These are phyloP conservation scores for Brachionus calyciflorus DNA, from an alignment of 1,140 invertebrate species.

Conservation along the genomic window DNA sequence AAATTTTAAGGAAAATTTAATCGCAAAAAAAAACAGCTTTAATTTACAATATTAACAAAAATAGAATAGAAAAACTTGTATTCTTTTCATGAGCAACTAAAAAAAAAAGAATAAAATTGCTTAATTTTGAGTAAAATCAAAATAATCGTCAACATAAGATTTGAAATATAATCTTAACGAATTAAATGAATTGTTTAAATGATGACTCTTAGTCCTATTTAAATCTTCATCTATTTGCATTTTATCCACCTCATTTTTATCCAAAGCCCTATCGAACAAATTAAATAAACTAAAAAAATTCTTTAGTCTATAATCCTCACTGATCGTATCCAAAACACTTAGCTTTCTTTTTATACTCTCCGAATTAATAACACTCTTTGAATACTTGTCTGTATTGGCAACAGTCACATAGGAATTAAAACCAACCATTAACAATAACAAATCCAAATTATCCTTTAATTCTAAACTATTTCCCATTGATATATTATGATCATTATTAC, in stretches of 20 bases:
- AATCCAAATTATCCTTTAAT: background rate
- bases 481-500: background rate
- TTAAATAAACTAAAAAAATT: slow-evolving; percentile 30
- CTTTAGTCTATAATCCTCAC: slow-evolving; percentile 12
- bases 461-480: background rate
- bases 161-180: background rate
- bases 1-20: too few relatives aligned
- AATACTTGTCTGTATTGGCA: background rate
- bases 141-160: background rate
- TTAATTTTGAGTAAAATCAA: slow-evolving; percentile 27
- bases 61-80: too few relatives aligned
- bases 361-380: background rate
- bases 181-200: background rate
- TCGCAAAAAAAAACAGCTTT: too few relatives aligned
- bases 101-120: too few relatives aligned
- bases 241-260: background rate
- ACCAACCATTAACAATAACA: background rate
- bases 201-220: background rate
- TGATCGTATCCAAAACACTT: background rate
- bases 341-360: background rate
- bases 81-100: too few relatives aligned
- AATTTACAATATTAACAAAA: too few relatives aligned
- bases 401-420: background rate
- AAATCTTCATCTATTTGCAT: slow-evolving; percentile 1
- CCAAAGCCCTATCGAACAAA: background rate